These are phyloP conservation scores for Zygogramma bicolorata DNA, from an alignment of 2,888 invertebrate species.

Conservation along the genomic window DNA sequence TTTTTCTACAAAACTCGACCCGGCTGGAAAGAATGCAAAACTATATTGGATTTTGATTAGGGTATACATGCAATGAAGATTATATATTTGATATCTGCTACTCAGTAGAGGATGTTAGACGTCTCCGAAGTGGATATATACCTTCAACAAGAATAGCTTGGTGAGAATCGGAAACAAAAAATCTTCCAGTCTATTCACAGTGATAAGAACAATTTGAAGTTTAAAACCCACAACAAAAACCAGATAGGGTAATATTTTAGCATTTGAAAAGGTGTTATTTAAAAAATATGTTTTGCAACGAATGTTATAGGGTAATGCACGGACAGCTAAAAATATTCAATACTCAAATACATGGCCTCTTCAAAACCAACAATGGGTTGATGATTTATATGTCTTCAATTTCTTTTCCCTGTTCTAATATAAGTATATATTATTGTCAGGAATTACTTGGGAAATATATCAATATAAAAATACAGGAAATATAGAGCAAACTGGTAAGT, in stretches of 20 bases:
- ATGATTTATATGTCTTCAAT: slow-evolving; percentile 27
- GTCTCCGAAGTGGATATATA: slow-evolving; percentile 24
- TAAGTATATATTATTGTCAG: slow-evolving; percentile 23
- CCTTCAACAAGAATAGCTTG: slow-evolving; percentile 27
- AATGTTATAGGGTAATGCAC: slow-evolving; percentile 23
- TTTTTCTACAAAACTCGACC: slow-evolving; percentile 30
- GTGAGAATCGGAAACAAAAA: slow-evolving; percentile 15
- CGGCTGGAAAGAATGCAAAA: slow-evolving; percentile 42
- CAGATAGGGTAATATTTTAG: slow-evolving; percentile 2
- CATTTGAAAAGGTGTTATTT: slow-evolving; percentile 20
- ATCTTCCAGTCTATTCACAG: slow-evolving; percentile 12
- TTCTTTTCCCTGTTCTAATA: slow-evolving; percentile 25
- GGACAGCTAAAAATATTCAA: slow-evolving; percentile 23
- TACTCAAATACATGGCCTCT: slow-evolving; percentile 26
- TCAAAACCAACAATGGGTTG: slow-evolving; percentile 23
- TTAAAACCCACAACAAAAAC: slow-evolving; percentile 20
- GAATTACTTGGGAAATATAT: slow-evolving; percentile 19
- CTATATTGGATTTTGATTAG: slow-evolving; percentile 22
- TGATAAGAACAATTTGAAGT: slow-evolving; percentile 21
- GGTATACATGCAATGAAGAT: slow-evolving; percentile 33
- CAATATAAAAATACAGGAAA: slow-evolving; percentile 23
- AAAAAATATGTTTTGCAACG: slow-evolving; percentile 25
- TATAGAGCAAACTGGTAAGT: slow-evolving; percentile 25
- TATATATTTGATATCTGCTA: slow-evolving; percentile 61
- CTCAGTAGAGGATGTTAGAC: slow-evolving; percentile 56